Base-by-base conservation (phyloP, 2,888 invertebrate genomes). In the Anoplius nigerrimus region DNA sequence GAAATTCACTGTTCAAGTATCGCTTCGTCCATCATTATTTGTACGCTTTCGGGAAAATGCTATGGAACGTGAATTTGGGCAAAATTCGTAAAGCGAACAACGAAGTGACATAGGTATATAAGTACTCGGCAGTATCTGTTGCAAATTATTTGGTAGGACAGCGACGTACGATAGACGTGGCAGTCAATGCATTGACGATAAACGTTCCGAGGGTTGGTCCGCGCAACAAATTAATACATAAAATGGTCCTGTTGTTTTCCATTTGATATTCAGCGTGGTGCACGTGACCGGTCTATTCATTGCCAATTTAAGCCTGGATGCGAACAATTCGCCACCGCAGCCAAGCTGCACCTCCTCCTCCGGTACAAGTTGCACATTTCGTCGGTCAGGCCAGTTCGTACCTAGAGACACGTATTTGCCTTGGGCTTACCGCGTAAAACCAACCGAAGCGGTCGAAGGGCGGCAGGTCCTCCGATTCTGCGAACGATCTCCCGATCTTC, bases 371-470 rank as follows among this genome's bases (percentile, higher is more conserved):
- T 69, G 55, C 66, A 64, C 67, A 51, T 46, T 66, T 67, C 69
- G 62, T 45, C 11, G 11, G 34, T 11, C 34, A 11, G 4, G 1
- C 11, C 11, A 34, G n/a, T n/a, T n/a, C 61, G 62, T 48, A 11
- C 6, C 1, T 16, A 48, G 16, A 16, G 16, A 48, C 20, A 3
- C 13, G 5, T 34, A 48, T 48, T 48, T 18, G 51, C 21, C 0
- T 11, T 18, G 18, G 18, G 24, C 74, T 1, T 74, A 93, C 93
- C 81, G 89, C 90, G 79, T 95, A 97, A 89, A 97, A 97, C 93
- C 96, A 94, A 13, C 95, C 97, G 85, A 97, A 97, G 82, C 91
- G 92, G 82, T 97, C 96, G 71, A 93, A 93, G 0, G 92, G 92
- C 0, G 91, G 90, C 6, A 90, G 70, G 3, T 85, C 83, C 4